Evolutionary conservation across 1,140 invertebrate species (phyloP).

Genomic region (fruit fly (Drosophila melanogaster)): DNA sequence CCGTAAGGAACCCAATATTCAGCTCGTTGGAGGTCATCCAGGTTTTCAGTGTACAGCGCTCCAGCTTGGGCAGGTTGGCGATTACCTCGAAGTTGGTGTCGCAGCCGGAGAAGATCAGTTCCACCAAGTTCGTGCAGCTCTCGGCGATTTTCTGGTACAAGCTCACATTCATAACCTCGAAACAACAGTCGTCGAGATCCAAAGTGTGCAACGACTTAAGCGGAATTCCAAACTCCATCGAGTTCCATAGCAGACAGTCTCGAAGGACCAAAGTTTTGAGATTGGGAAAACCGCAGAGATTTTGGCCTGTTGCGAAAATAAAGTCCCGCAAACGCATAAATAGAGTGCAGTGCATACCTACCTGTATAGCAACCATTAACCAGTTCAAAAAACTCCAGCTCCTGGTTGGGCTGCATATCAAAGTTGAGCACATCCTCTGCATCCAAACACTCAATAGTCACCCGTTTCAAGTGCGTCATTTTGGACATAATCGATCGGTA

Average conservation of each 20-base stretch:
- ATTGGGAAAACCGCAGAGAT: conserved; percentile 62
- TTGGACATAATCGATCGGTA: conserved; percentile 43
- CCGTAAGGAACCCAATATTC: conserved; percentile 54
- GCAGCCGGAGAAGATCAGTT: conserved; percentile 61
- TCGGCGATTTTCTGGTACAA: conserved; percentile 69
- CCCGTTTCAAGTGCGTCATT: conserved; percentile 32
- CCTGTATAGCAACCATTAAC: conserved; percentile 70
- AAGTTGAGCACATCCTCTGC: conserved; percentile 62
- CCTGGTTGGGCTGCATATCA: conserved; percentile 43
- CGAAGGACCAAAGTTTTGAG: conserved; percentile 52
- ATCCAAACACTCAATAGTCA: conserved; percentile 63
- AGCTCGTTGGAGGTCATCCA: conserved; percentile 69
- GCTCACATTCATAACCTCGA: conserved; percentile 72
- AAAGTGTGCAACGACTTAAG: conserved; percentile 29
- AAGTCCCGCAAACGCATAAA: neutral
- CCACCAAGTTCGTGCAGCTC: conserved; percentile 52
- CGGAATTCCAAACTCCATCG: conserved; percentile 62
- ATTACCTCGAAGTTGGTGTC: conserved; percentile 67
- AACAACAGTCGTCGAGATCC: conserved; percentile 67
- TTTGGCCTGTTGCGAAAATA: conserved; percentile 36
- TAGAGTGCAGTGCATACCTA: neutral
- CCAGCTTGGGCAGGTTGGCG: conserved; percentile 58
- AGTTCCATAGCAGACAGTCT: conserved; percentile 70
- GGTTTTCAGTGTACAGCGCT: conserved; percentile 61
- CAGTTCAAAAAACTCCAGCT: conserved; percentile 61